Percentiles rank a stretch among this genome's conserved stretches.
Evolutionary conservation across 2,888 invertebrate species (phyloP).

Genomic region (Meteorus cinctellus): DNA sequence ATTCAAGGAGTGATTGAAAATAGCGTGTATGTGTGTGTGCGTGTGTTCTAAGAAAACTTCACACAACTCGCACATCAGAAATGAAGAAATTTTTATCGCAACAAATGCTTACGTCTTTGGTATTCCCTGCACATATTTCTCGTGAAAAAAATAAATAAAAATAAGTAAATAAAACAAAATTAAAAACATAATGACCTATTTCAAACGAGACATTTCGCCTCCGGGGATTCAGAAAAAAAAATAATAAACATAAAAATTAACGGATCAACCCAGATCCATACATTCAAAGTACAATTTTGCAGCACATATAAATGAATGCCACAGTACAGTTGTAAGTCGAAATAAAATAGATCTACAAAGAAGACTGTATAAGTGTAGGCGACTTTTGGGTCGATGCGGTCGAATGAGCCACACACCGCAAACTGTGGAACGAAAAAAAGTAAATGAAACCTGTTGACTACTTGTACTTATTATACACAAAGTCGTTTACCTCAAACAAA

Average conservation of each 20-base stretch:
- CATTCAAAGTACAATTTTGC: slow-evolving; percentile 3
- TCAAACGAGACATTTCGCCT: background rate
- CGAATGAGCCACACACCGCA: slow-evolving; percentile 1
- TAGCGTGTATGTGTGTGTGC: background rate
- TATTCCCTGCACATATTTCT: background rate
- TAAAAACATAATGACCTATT: background rate
- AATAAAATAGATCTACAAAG: slow-evolving; percentile 11
- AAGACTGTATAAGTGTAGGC: background rate
- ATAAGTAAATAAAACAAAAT: background rate
- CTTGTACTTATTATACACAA: slow-evolving; percentile 4
- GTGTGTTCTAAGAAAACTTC: background rate
- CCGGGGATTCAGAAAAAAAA: background rate
- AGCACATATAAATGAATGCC: background rate
- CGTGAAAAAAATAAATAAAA: background rate
- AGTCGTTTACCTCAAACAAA: slow-evolving; percentile 11
- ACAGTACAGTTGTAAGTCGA: slow-evolving; percentile 16
- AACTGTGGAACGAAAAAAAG: background rate
- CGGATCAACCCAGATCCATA: slow-evolving; percentile 7
- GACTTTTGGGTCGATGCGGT: slow-evolving; percentile 5
- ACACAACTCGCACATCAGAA: background rate
- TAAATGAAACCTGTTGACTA: slow-evolving; percentile 11
- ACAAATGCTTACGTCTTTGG: slow-evolving; percentile 2
- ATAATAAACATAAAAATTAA: slow-evolving; percentile 21
- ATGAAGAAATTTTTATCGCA: background rate
- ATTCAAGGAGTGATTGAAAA: no score